These are phyloP conservation scores for Piliocolobus tephrosceles DNA, from an alignment of 2,113 vertebrate genomes.

Conservation along the genomic window DNA sequence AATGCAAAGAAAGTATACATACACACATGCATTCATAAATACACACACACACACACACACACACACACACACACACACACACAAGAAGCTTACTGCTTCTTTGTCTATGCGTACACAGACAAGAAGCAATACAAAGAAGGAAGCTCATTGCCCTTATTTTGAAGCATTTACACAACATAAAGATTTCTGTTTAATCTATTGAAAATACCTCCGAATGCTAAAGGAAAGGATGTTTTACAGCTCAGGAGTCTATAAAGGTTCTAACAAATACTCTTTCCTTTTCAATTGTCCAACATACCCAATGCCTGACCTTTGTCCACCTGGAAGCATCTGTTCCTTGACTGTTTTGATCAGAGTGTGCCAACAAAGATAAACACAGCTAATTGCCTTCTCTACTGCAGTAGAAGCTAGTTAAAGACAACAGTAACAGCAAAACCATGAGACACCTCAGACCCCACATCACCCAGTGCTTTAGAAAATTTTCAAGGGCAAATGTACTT, in stretches of 20 bases:
- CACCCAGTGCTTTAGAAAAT: constrained; percentile 17
- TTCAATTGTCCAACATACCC: neutral
- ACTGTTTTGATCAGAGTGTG: neutral
- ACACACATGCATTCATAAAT: neutral
- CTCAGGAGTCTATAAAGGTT: neutral
- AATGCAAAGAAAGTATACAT: neutral
- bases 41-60: neutral
- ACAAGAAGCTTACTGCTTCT: neutral
- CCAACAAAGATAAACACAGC: constrained; percentile 29
- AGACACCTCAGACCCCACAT: neutral
- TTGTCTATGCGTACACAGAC: neutral
- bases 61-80: neutral
- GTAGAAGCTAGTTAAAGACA: constrained; percentile 37
- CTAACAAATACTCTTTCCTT: neutral
- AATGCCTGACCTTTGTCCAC: constrained; percentile 21
- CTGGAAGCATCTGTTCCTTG: constrained; percentile 2
- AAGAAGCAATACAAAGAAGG: neutral
- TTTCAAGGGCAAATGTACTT: constrained; percentile 62
- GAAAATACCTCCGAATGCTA: neutral
- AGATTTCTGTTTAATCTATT: constrained; percentile 28
- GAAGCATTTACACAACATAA: constrained; percentile 27
- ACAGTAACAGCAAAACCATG: neutral
- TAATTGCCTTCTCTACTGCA: neutral
- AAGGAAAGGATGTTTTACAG: neutral
- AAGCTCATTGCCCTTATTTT: neutral